Percentiles rank a stretch among this genome's conserved stretches.
Evolutionary conservation across 2,888 invertebrate species (phyloP).

Genomic region (Catotricha subobsoleta): DNA sequence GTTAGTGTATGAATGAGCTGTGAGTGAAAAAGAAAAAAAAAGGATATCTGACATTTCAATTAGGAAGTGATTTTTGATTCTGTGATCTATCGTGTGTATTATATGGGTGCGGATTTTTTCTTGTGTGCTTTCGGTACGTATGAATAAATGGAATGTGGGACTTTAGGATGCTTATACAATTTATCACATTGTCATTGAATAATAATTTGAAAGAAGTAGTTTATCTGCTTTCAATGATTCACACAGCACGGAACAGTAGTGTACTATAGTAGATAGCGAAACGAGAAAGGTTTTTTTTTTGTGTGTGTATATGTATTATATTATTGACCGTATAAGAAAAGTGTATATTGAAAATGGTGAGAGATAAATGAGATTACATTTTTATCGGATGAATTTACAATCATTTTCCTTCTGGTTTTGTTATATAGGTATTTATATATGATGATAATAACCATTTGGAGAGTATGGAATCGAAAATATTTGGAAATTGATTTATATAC

Average conservation of each 20-base stretch:
- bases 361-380: neutral
- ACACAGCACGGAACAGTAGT: no score
- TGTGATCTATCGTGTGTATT: neutral
- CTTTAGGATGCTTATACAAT: neutral
- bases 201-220: slow-evolving; percentile 1
- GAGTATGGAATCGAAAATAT: no score
- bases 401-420: no score
- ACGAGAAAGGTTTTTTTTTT: no score
- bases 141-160: neutral
- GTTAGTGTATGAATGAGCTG: no score
- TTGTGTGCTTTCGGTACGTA: neutral
- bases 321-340: no score
- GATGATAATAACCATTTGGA: no score
- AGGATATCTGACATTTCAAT: slow-evolving; percentile 1
- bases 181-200: slow-evolving; percentile 4
- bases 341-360: neutral
- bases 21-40: neutral
- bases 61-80: slow-evolving; percentile 3
- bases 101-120: neutral
- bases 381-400: neutral
- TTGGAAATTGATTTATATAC: no score
- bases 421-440: no score
- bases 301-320: no score
- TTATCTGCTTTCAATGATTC: neutral
- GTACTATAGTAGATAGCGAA: no score